These are phyloP conservation scores for Drosophila kanekoi DNA, from an alignment of 2,888 invertebrate genomes.

Conservation along the genomic window DNA sequence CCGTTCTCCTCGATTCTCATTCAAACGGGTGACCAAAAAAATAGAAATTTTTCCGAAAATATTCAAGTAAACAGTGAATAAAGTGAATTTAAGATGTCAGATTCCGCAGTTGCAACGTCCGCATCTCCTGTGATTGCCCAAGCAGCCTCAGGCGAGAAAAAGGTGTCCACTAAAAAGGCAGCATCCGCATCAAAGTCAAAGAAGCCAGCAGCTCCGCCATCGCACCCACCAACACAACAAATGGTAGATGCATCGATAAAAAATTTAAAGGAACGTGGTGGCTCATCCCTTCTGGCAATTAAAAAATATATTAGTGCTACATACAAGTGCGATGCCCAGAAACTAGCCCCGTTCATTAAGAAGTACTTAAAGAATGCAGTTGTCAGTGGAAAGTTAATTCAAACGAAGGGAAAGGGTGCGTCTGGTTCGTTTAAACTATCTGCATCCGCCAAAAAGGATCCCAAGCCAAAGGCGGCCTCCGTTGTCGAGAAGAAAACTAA, in stretches of 20 bases:
- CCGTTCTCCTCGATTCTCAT: too few species aligned
- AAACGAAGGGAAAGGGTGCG: too few species aligned
- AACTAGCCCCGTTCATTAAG: conserved; percentile 86
- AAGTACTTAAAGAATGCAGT: conserved; percentile 87
- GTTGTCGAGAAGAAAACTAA: conserved; percentile 47
- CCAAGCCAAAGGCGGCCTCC: too few species aligned
- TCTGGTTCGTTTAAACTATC: too few species aligned
- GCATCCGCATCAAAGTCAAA: conserved; percentile 31
- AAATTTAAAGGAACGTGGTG: too few species aligned
- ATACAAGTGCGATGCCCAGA: conserved; percentile 56
- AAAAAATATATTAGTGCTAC: conserved; percentile 59
- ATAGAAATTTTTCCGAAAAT: too few species aligned
- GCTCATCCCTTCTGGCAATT: conserved; percentile 58
- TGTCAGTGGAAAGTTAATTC: conserved; percentile 85
- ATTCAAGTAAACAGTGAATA: too few species aligned
- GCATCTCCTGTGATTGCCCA: too few species aligned
- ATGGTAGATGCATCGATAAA: conserved; percentile 56
- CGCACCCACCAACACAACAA: conserved; percentile 57
- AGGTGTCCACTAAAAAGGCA: conserved; percentile 39
- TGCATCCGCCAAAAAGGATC: too few species aligned
- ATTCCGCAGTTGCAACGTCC: too few species aligned
- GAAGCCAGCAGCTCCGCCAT: conserved; percentile 23
- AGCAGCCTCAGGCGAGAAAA: conserved; percentile 43
- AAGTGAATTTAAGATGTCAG: too few species aligned
- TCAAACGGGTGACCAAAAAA: too few species aligned